Conservation (phyloP, 2,113 vertebrate species). For the Poecile atricapillus region DNA sequence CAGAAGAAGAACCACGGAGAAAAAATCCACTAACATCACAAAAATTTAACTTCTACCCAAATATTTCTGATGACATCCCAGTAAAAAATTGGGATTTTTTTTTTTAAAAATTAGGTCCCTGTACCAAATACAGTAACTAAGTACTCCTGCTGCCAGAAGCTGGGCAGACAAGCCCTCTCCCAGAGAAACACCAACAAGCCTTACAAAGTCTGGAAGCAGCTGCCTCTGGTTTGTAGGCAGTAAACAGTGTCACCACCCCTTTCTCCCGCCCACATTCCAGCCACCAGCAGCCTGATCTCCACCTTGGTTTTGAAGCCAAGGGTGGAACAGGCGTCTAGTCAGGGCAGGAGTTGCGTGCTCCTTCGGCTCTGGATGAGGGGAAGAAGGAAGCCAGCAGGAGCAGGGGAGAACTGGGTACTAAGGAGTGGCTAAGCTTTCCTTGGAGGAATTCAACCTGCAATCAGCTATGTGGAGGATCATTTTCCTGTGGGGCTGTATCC, state of each 20-base stretch:
- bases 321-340: neutral
- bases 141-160: neutral
- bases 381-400: neutral
- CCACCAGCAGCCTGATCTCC: neutral
- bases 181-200: neutral
- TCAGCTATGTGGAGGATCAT: neutral
- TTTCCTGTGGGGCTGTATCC: slow-evolving; percentile 32
- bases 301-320: slow-evolving; percentile 12
- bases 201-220: neutral
- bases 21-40: neutral
- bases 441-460: neutral
- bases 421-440: neutral
- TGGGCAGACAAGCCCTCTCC: neutral
- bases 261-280: neutral
- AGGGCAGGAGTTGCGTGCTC: neutral
- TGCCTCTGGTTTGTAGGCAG: neutral
- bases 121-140: neutral
- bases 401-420: neutral
- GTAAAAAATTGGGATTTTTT: neutral
- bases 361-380: neutral
- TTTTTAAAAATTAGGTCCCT: rapidly evolving
- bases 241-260: neutral
- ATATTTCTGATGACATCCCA: neutral
- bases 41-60: neutral
- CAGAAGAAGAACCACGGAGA: neutral